phyloP scores from a whole-genome alignment of 2,797 vertebrate genomes.

The Furcifer pardalis region DNA sequence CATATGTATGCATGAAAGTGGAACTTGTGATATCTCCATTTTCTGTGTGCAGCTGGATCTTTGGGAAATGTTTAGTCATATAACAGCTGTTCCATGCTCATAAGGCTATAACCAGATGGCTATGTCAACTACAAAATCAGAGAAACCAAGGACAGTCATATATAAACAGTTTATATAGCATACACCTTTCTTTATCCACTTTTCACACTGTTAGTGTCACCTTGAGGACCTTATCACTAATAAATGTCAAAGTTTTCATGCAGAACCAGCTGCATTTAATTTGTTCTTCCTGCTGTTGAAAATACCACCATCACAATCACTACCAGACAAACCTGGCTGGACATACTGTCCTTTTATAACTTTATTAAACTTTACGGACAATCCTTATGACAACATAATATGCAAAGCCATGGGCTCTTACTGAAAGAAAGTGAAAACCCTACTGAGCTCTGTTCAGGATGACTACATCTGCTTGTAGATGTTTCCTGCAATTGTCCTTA shows the following conservation, averaged over 20 bases:
- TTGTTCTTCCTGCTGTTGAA: conserved; percentile 67
- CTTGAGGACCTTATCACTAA: conserved; percentile 51
- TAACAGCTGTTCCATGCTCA: background rate
- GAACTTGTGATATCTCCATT: background rate
- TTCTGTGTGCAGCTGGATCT: background rate
- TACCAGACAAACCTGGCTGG: conserved; percentile 69
- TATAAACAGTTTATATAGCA: background rate
- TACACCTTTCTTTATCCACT: background rate
- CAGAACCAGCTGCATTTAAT: conserved; percentile 63
- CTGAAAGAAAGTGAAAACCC: conserved; percentile 37
- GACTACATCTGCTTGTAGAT: conserved; percentile 53
- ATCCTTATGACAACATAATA: conserved; percentile 70
- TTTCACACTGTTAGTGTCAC: conserved; percentile 40
- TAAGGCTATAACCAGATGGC: background rate
- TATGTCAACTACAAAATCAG: background rate
- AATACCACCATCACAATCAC: conserved; percentile 67
- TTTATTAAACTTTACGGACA: conserved; percentile 66
- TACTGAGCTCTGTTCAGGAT: conserved; percentile 23
- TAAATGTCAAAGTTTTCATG: conserved; percentile 41
- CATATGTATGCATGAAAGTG: background rate
- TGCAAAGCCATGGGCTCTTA: conserved; percentile 69
- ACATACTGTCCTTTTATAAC: conserved; percentile 66
- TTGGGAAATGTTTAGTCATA: background rate
- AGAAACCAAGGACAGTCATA: background rate
- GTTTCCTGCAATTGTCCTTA: conserved; percentile 71